Base-by-base conservation (phyloP, 1,140 invertebrate species). In the Conus betulinus region DNA sequence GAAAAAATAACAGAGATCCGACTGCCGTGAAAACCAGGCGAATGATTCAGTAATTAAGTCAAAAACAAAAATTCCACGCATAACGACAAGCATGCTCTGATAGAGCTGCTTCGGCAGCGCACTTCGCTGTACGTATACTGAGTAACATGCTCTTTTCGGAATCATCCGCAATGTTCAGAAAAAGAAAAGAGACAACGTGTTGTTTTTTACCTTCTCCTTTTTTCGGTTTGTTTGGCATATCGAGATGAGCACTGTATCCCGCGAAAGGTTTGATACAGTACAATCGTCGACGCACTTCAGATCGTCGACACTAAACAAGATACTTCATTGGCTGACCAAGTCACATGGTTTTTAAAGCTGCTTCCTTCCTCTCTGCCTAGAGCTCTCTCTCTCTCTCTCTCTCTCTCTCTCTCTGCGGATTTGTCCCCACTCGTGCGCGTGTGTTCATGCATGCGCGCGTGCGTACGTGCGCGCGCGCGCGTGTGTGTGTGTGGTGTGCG, bases 141-240 rank as follows among this genome's bases (percentile, higher is more conserved):
- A 87, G 51, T 51, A 39, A 85, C 60, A 71, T n/a, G n/a, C 17
- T 20, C 23, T 60, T 10, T 10, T 74, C 3, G 3, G 81, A 52
- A 53, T 57, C 71, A 39, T 8, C 52, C 11, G 23, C 25, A 60
- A 84, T 74, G 79, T 8, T 27, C 20, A 20, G 20, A 6, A 39
- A 76, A 8, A 85, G 17, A 85, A 71, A 60, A 60, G 27, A 51
- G 13, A 76, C 74, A 88, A 2, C 84, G 53, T 27, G 53, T 27
- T 15, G 20, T 71, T 93, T 39, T 39, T 91, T 93, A 96, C 95
- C 95, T 96, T 95, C 88, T 95, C 95, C 92, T 96, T 95, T 91
- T 91, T 94, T 96, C 55, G 92, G 92, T 90, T 94, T 94, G 92
- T 95, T 95, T 87, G 95, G 95, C 95, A 96, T 96, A 88, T 93